These are phyloP conservation scores for Dendrolimus punctatus DNA, from an alignment of 1,140 invertebrate species.

Conservation along the genomic window DNA sequence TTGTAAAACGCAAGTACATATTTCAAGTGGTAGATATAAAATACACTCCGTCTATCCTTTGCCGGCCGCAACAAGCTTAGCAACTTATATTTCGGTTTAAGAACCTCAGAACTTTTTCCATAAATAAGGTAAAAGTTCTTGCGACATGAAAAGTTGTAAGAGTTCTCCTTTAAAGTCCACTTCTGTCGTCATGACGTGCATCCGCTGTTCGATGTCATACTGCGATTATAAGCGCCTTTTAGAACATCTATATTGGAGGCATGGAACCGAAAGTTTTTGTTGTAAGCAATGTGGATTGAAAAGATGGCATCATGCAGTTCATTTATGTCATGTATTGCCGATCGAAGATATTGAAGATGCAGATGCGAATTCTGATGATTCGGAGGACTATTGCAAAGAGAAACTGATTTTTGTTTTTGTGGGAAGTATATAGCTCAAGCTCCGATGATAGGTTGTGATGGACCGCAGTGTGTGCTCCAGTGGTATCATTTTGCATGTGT, in stretches of 20 bases:
- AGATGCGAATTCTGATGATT: slow-evolving; percentile 8
- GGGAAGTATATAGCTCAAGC: slow-evolving; percentile 24
- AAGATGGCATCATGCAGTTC: slow-evolving; percentile 29
- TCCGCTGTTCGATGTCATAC: slow-evolving; percentile 30
- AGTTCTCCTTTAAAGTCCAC: slow-evolving; percentile 4
- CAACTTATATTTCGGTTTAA: slow-evolving; percentile 6
- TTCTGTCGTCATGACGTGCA: slow-evolving; percentile 22
- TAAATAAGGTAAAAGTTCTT: slow-evolving; percentile 14
- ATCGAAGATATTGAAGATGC: slow-evolving; percentile 19
- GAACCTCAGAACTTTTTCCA: slow-evolving; percentile 8
- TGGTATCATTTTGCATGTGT: slow-evolving; percentile 45
- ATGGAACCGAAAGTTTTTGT: slow-evolving; percentile 36
- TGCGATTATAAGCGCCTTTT: slow-evolving; percentile 32
- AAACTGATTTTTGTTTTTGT: slow-evolving; percentile 29
- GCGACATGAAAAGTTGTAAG: slow-evolving; percentile 13
- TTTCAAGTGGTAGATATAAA: too few relatives aligned
- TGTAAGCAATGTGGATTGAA: slow-evolving; percentile 32
- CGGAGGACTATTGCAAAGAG: slow-evolving; percentile 3
- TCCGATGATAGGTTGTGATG: slow-evolving; percentile 40
- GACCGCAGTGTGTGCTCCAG: slow-evolving; percentile 21
- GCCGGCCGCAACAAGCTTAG: too few relatives aligned
- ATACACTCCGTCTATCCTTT: too few relatives aligned
- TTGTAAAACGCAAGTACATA: too few relatives aligned
- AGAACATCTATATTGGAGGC: slow-evolving; percentile 43
- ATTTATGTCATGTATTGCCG: slow-evolving; percentile 35